Percentiles rank a stretch among this genome's conserved stretches.
These are phyloP conservation scores for Centropyge bicolor DNA, from an alignment of 2,797 vertebrate genomes.

Conservation along the genomic window DNA sequence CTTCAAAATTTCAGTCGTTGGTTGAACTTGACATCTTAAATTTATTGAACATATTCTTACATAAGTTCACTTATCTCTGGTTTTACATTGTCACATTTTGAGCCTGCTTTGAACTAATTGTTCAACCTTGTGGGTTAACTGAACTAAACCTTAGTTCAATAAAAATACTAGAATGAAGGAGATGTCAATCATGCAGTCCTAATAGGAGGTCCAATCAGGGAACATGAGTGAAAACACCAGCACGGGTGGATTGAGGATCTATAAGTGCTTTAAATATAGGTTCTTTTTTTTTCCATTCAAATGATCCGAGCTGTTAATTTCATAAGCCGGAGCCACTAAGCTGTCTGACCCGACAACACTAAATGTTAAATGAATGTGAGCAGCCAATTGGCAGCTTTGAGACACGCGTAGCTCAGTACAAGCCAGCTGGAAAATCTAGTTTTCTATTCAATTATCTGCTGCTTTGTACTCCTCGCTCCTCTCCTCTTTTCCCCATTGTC, in stretches of 20 bases:
- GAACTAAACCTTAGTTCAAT: no score
- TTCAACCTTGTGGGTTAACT: no score
- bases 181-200: background rate
- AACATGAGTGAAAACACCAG: background rate
- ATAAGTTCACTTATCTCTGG: no score
- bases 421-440: conserved; percentile 53
- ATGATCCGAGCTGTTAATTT: conserved; percentile 17
- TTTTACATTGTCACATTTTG: no score
- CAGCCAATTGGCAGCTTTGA: conserved; percentile 33
- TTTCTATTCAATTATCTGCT: conserved; percentile 58
- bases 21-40: no score
- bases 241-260: background rate
- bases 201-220: background rate
- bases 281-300: background rate
- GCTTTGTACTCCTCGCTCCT: conserved; percentile 32
- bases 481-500: conserved; percentile 24
- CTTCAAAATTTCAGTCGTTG: no score
- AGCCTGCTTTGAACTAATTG: no score
- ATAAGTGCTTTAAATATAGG: background rate
- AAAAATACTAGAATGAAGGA: background rate
- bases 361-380: conserved; percentile 34
- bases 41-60: no score
- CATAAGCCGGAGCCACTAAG: background rate
- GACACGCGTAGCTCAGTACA: conserved; percentile 4
- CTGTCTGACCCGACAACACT: conserved; percentile 14